These are phyloP conservation scores for Poecile atricapillus DNA, from an alignment of 2,113 vertebrate species.

Conservation along the genomic window DNA sequence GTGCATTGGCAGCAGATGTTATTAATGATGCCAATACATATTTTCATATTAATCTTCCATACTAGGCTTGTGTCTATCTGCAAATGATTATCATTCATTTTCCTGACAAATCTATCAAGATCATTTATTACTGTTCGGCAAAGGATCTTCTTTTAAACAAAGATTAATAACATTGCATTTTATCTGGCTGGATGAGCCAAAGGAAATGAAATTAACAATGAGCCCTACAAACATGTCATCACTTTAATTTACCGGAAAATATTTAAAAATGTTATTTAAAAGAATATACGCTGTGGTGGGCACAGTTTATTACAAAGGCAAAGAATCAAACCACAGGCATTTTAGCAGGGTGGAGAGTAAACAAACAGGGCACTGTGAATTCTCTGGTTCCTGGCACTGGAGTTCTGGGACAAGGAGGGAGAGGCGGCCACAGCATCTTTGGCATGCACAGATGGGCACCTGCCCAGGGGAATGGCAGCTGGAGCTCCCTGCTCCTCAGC, in stretches of 20 bases:
- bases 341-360: background rate
- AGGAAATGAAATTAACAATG: constrained; percentile 74
- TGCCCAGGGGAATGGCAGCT: background rate
- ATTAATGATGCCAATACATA: constrained; percentile 67
- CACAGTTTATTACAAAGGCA: constrained; percentile 16
- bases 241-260: constrained; percentile 68
- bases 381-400: rapidly evolving
- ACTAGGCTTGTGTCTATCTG: constrained; percentile 60
- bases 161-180: constrained; percentile 66
- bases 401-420: background rate
- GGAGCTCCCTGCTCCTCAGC: background rate
- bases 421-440: background rate
- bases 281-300: constrained; percentile 18
- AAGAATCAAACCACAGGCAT: background rate
- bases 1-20: constrained; percentile 61
- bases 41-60: constrained; percentile 67
- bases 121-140: constrained; percentile 65
- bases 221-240: constrained; percentile 63
- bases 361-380: background rate
- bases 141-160: constrained; percentile 64
- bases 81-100: constrained; percentile 71
- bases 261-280: constrained; percentile 63
- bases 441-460: rapidly evolving
- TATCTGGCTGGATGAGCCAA: constrained; percentile 64
- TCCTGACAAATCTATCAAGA: constrained; percentile 72